These are phyloP conservation scores for Galerucella nymphaeae DNA, from an alignment of 2,888 invertebrate species.

Conservation along the genomic window DNA sequence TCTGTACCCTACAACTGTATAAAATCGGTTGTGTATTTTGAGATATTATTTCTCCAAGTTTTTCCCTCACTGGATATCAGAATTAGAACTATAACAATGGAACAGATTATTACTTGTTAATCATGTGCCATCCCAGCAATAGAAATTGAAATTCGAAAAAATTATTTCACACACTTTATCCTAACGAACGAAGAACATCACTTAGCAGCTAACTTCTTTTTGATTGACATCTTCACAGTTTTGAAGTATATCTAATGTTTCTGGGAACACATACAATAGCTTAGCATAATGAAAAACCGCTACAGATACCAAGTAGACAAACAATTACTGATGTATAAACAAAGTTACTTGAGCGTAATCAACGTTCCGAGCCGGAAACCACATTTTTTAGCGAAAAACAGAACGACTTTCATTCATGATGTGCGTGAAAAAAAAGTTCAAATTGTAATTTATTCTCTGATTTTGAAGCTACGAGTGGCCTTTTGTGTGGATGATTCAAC, in stretches of 20 bases:
- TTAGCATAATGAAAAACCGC: conserved; percentile 27
- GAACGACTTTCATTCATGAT: conserved; percentile 32
- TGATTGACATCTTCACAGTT: conserved; percentile 31
- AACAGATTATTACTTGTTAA: neutral
- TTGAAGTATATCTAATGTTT: conserved; percentile 26
- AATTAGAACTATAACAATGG: neutral
- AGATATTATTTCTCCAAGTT: too few species aligned
- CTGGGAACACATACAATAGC: conserved; percentile 29
- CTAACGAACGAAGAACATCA: conserved; percentile 14
- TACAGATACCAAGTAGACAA: conserved; percentile 25
- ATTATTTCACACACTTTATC: conserved; percentile 18
- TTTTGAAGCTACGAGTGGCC: neutral
- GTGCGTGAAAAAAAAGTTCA: conserved; percentile 25
- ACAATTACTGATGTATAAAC: conserved; percentile 34
- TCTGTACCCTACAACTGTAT: too few species aligned
- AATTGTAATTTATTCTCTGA: conserved; percentile 10
- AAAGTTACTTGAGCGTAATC: conserved; percentile 33
- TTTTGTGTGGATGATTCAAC: neutral
- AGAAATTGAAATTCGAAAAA: neutral
- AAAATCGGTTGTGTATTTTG: too few species aligned
- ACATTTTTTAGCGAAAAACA: conserved; percentile 29
- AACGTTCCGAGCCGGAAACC: conserved; percentile 33
- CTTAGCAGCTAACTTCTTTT: conserved; percentile 28
- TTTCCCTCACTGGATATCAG: too few species aligned
- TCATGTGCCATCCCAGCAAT: neutral